Conservation (phyloP, 2,113 vertebrate genomes). For the Crotalus tigris region DNA sequence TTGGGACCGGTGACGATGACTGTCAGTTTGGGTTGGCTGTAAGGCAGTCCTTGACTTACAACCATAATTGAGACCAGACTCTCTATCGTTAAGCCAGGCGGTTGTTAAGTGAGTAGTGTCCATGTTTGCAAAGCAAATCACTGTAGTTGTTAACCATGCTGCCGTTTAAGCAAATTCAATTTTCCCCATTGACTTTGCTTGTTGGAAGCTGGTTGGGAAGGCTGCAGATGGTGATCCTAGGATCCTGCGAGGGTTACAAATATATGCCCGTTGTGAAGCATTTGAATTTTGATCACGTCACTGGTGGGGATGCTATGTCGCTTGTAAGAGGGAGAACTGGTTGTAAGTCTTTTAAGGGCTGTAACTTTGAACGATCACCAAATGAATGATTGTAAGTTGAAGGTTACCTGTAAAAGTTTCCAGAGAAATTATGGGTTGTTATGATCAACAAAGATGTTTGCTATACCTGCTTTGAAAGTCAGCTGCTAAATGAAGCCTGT, state of each 20-base stretch:
- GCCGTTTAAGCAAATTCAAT: background rate
- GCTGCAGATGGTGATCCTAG: background rate
- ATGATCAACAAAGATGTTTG: background rate
- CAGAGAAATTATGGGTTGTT: background rate
- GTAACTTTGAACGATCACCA: background rate
- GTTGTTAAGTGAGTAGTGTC: background rate
- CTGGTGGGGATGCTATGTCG: background rate
- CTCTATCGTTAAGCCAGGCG: background rate
- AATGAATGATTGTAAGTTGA: background rate
- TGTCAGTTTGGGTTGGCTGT: background rate
- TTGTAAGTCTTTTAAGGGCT: background rate
- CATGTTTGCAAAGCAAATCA: background rate
- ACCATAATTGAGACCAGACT: background rate
- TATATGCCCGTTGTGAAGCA: background rate
- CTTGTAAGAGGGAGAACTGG: background rate
- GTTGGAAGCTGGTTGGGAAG: background rate
- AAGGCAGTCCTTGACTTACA: background rate
- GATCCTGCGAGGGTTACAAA: background rate
- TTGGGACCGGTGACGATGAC: background rate
- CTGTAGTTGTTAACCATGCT: background rate
- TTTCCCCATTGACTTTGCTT: background rate
- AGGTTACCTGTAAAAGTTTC: background rate
- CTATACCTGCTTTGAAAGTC: background rate
- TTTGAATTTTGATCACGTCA: background rate
- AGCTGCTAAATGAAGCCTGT: background rate